A percentile compares a stretch with the other conserved stretches of the same genome.
These are phyloP conservation scores for Euplagia quadripunctaria DNA, from an alignment of 2,888 invertebrate genomes.

Conservation along the genomic window DNA sequence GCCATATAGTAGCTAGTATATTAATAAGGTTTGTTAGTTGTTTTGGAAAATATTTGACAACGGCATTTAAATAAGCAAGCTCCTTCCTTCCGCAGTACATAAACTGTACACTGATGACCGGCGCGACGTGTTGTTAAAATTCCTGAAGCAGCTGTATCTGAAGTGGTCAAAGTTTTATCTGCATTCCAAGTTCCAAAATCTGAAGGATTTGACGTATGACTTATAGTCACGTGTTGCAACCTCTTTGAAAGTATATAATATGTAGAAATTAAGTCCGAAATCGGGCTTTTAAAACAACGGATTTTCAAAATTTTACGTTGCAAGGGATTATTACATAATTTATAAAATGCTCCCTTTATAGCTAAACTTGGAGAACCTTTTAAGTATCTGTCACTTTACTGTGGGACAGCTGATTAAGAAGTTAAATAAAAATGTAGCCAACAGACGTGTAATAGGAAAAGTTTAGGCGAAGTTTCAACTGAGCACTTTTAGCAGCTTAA, in stretches of 20 bases:
- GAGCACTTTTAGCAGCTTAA: conserved; percentile 34
- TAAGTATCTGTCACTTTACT: conserved; percentile 68
- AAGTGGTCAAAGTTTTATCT: background rate
- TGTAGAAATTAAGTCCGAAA: background rate
- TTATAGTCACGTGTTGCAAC: too few relatives aligned
- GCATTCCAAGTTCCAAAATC: background rate
- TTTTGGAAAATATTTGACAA: too few relatives aligned
- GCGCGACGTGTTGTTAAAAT: background rate
- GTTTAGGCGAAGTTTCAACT: conserved; percentile 45
- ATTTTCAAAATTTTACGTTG: conserved; percentile 4
- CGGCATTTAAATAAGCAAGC: too few relatives aligned
- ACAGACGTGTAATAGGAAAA: conserved; percentile 67
- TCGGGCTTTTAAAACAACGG: background rate
- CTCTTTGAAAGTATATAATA: background rate
- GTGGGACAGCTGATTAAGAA: conserved; percentile 66
- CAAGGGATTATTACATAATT: conserved; percentile 39
- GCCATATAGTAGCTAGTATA: too few relatives aligned
- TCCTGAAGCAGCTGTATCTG: background rate
- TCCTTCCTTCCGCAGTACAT: background rate
- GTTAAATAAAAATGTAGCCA: conserved; percentile 65
- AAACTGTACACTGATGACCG: background rate
- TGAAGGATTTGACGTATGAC: background rate
- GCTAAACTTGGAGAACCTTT: conserved; percentile 63
- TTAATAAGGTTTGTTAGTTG: too few relatives aligned
- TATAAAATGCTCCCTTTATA: conserved; percentile 61